These are phyloP conservation scores for Acanthosepion pharaonis DNA, from an alignment of 2,888 invertebrate genomes.

Conservation along the genomic window DNA sequence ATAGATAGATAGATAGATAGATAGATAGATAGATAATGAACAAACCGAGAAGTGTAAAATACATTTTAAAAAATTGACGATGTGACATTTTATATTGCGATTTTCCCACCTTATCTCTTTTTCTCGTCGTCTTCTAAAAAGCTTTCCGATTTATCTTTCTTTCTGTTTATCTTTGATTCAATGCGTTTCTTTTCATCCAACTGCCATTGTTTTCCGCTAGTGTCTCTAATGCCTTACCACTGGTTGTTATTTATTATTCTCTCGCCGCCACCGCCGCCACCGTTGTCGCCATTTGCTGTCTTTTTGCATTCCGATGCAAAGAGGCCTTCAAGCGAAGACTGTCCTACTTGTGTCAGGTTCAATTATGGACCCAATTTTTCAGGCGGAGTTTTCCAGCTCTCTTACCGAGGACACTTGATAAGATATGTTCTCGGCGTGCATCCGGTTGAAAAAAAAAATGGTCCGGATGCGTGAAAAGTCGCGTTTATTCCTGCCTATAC, in stretches of 20 bases:
- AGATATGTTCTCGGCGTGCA: neutral
- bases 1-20: neutral
- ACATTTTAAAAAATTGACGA: no score
- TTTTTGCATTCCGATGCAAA: neutral
- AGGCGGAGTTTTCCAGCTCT: neutral
- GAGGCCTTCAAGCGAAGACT: neutral
- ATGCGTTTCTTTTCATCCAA: neutral
- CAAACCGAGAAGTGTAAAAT: neutral
- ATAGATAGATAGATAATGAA: no score
- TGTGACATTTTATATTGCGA: neutral
- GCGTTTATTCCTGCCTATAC: neutral
- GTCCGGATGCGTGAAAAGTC: neutral
- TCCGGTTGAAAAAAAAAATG: neutral
- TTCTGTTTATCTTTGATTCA: neutral
- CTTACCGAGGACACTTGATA: neutral
- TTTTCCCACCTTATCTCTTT: neutral
- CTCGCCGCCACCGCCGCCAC: neutral
- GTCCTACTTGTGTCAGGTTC: slow-evolving; percentile 16
- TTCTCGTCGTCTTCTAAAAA: neutral
- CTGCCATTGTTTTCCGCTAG: neutral
- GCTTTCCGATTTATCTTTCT: neutral
- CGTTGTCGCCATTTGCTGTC: neutral
- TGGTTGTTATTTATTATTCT: neutral
- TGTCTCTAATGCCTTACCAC: neutral
- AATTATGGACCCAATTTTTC: slow-evolving; percentile 33